Evolutionary conservation across 2,797 vertebrate genomes (phyloP).

Genomic region (Diplodus sargus): DNA sequence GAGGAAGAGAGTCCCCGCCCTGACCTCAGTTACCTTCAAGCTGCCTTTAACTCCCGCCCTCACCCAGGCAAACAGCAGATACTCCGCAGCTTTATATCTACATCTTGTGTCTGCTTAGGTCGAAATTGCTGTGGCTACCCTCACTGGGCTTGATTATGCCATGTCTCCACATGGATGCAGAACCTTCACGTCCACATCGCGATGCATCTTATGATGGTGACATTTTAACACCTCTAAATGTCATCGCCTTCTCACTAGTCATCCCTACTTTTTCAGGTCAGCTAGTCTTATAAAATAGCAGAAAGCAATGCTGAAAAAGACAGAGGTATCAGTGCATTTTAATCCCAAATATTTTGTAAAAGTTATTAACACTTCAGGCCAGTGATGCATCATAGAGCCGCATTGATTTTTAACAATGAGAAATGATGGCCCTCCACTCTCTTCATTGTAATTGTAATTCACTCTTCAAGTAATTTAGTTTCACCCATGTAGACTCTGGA

Average conservation of each 20-base stretch:
- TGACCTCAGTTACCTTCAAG: neutral
- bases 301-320: neutral
- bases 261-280: neutral
- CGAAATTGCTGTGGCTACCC: neutral
- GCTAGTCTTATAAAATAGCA: neutral
- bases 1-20: neutral
- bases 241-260: neutral
- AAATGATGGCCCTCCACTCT: no score
- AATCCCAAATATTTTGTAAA: neutral
- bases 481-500: neutral
- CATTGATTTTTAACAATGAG: neutral
- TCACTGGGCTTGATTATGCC: neutral
- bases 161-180: no score
- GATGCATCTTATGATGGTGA: no score
- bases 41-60: neutral
- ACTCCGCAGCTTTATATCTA: neutral
- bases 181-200: no score
- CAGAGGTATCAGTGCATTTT: neutral
- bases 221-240: neutral
- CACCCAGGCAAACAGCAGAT: neutral
- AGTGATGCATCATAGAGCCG: neutral
- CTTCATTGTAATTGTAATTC: neutral
- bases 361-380: neutral
- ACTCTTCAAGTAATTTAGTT: conserved; percentile 10
- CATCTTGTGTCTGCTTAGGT: neutral